Evolutionary conservation across 1,140 invertebrate genomes (phyloP).

Genomic region (Lamellibrachia luymesi): DNA sequence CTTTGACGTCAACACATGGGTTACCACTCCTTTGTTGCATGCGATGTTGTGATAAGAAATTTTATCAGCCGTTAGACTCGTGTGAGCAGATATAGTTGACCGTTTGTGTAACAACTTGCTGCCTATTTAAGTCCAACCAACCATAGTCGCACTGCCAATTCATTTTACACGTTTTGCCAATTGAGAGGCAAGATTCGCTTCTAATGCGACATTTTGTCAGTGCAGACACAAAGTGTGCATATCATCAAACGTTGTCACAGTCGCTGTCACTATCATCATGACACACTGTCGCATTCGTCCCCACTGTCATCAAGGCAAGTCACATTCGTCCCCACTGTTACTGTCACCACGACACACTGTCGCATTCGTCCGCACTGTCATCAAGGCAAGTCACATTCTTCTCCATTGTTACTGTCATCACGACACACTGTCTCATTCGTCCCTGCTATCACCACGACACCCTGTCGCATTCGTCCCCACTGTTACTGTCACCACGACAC

Average conservation of each 20-base stretch:
- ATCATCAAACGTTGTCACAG: background rate
- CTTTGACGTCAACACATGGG: background rate
- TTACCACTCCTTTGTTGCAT: background rate
- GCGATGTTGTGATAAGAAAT: background rate
- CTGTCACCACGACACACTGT: background rate
- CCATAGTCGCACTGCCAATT: too few relatives aligned
- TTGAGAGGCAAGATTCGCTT: too few relatives aligned
- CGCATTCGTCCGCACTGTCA: background rate
- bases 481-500: background rate
- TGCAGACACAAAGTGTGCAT: background rate
- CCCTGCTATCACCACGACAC: background rate
- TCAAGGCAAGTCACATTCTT: background rate
- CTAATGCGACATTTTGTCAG: too few relatives aligned
- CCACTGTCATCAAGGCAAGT: background rate
- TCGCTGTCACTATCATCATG: background rate
- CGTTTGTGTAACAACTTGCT: background rate
- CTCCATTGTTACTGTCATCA: background rate
- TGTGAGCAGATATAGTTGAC: background rate
- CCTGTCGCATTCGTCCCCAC: background rate
- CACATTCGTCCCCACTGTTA: background rate
- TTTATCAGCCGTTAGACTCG: background rate
- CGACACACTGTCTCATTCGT: background rate
- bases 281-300: background rate
- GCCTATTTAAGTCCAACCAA: too few relatives aligned
- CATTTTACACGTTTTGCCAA: too few relatives aligned